Evolutionary conservation across 2,888 invertebrate genomes (phyloP).

Genomic region (Microplitis deprimator): DNA sequence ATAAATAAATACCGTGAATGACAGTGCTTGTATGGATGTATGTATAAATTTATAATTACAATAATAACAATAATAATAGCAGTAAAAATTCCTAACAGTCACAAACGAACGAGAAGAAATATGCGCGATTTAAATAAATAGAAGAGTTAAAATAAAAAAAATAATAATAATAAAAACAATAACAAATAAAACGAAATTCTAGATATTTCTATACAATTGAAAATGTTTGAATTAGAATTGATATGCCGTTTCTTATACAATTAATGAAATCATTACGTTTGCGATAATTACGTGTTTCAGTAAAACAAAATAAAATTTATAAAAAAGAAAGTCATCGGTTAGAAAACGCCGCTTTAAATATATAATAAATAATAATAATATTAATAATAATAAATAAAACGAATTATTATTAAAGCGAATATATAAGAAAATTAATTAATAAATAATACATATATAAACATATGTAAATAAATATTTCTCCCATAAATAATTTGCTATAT

Average conservation of each 20-base stretch:
- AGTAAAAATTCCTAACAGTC: neutral
- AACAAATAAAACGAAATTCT: conserved; percentile 37
- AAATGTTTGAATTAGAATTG: conserved; percentile 43
- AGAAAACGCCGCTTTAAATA: neutral
- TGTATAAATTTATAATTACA: conserved; percentile 35
- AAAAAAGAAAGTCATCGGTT: conserved; percentile 4
- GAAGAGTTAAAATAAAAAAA: conserved; percentile 37
- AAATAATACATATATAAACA: conserved; percentile 13
- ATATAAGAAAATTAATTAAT: conserved; percentile 3
- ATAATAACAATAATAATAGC: conserved; percentile 21
- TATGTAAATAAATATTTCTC: conserved; percentile 1
- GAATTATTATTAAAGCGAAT: conserved; percentile 29
- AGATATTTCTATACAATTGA: conserved; percentile 51
- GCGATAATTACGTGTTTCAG: conserved; percentile 15
- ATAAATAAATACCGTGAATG: conserved; percentile 28
- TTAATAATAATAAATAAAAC: conserved; percentile 21
- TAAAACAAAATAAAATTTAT: conserved; percentile 9
- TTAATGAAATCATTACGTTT: conserved; percentile 37
- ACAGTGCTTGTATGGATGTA: conserved; percentile 34
- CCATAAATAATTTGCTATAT: conserved; percentile 24
- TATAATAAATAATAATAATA: neutral
- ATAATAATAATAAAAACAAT: conserved; percentile 10
- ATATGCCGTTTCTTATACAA: conserved; percentile 52
- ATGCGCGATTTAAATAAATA: conserved; percentile 40
- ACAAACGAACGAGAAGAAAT: conserved; percentile 19